phyloP scores from a whole-genome alignment of 2,888 invertebrate genomes.

The Coelopa pilipes region DNA sequence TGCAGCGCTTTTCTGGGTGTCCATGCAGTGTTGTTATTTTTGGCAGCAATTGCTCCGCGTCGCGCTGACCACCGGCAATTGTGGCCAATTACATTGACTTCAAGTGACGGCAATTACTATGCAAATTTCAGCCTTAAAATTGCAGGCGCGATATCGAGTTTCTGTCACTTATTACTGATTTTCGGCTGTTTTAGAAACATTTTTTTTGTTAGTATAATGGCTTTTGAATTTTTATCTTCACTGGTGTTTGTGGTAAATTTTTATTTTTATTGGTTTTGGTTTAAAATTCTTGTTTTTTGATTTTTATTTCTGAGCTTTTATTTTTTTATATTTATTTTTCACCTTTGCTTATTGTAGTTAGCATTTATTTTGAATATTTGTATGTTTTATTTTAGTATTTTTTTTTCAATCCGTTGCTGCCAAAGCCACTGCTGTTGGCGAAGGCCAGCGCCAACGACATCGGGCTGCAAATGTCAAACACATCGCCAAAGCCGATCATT shows the following conservation, averaged over 20 bases:
- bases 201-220: too few species aligned
- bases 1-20: too few species aligned
- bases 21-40: too few species aligned
- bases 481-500: too few species aligned
- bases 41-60: too few species aligned
- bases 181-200: not conserved
- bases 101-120: conserved; percentile 12
- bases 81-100: not conserved
- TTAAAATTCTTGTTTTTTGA: not conserved
- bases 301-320: not conserved
- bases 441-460: too few species aligned
- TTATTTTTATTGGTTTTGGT: not conserved
- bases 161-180: not conserved
- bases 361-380: not conserved
- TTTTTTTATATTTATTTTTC: not conserved
- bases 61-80: not conserved
- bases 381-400: not conserved
- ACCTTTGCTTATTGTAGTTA: not conserved
- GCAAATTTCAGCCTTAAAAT: conserved; percentile 17
- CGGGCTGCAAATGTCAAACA: too few species aligned
- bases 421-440: too few species aligned
- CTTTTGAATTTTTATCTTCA: conserved; percentile 4
- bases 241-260: too few species aligned
- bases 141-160: not conserved
- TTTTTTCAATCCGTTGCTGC: not conserved